Evolutionary conservation across 2,113 vertebrate genomes (phyloP).

Genomic region (Thinocorus orbignyianus): DNA sequence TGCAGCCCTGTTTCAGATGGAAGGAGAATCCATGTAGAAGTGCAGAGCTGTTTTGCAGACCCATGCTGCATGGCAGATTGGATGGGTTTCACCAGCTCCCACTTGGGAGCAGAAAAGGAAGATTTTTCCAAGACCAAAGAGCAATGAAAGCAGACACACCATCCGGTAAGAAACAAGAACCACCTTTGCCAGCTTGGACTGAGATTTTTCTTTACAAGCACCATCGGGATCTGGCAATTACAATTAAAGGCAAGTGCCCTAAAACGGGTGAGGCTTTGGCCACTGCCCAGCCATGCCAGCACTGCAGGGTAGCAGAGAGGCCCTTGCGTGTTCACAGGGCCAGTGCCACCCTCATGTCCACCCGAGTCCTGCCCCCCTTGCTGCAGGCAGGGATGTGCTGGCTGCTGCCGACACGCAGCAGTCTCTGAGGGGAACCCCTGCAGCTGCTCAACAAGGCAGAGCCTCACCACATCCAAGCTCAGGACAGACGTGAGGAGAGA

Average conservation of each 20-base stretch:
- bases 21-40: background rate
- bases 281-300: background rate
- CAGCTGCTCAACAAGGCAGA: background rate
- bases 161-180: accelerated
- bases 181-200: background rate
- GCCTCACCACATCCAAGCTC: background rate
- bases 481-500: background rate
- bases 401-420: background rate
- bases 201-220: background rate
- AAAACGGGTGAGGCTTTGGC: background rate
- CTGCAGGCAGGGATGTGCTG: background rate
- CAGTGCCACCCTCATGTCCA: accelerated
- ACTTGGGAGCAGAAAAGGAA: background rate
- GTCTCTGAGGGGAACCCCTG: background rate
- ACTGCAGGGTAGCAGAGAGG: background rate
- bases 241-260: background rate
- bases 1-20: background rate
- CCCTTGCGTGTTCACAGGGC: background rate
- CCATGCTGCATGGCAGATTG: background rate
- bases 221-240: background rate
- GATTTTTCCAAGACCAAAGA: background rate
- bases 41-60: background rate
- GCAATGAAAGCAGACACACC: background rate
- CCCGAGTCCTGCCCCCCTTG: background rate
- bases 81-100: background rate